Base-by-base conservation (phyloP, 2,888 invertebrate species). In the Oscheius myriophilus region DNA sequence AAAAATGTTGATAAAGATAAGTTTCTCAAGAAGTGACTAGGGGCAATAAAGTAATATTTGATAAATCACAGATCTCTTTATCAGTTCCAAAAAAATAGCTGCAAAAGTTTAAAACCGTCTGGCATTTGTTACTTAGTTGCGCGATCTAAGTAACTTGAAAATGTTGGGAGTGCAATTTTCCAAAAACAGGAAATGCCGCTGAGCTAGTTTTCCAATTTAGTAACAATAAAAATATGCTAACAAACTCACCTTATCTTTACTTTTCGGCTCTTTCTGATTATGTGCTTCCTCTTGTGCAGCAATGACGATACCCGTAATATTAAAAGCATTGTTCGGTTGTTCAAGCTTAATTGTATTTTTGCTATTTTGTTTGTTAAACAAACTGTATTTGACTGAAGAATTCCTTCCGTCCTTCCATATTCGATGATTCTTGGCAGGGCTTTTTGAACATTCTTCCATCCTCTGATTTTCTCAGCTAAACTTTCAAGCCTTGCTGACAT, bases 321-420 rank as follows among this genome's bases (percentile, higher is more conserved):
- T 84, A 71, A 83, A 80, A 11, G 75, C 78, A 43, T 73, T 72
- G 12, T 61, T 59, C 12, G 63, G 52, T 42, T 39, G 68, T 65
- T 70, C 18, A 14, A 65, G 26, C 23, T 46, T 25, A 33, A 57
- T 25, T 23, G 58, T 61, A 23, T 14, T 3, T 14, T 51, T 39
- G 3, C 52, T 41, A 1, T 6, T 26, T 41, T 52, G 21, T 51
- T n/a, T 18, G 25, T 16, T n/a, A 45, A 18, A 26, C 52, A 16
- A 39, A 63, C 52, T 18, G 54, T n/a, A n/a, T 46, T 33, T 16
- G 49, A 46, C 49, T 61, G 84, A 3, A 86, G 77, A 55, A 86
- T 85, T 45, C 86, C 86, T 61, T 87, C 86, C 25, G 70, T 75
- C 26, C 82, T 67, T 0, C 86, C 86, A 58, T 86, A 87, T 57